Base-by-base conservation (phyloP, 1,140 invertebrate species). In the Xylocopa sonorina region DNA sequence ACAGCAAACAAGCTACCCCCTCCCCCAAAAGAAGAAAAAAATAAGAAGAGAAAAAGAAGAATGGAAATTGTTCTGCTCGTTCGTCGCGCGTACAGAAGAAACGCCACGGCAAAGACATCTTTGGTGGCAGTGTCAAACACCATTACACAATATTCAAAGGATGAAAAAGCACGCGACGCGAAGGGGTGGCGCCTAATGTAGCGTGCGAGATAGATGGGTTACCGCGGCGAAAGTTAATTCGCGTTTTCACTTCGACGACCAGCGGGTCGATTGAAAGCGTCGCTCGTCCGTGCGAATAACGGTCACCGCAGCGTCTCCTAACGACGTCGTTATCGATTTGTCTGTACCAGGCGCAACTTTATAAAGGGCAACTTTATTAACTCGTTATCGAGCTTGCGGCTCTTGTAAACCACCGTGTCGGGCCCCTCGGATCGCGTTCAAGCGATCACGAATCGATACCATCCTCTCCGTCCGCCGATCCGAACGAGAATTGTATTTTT, bases 141-240 rank as follows among this genome's bases (percentile, higher is more conserved):
- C 87, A 78, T 85, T 87, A 86, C 83, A 82, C 86, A 86, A 88
- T 87, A 87, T 86, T 88, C 83, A 87, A 82, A 82, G 84, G 79
- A 87, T 84, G 79, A 85, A 88, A 88, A 88, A 88, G 78, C 84
- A 71, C 69, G 75, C 63, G 79, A 80, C 83, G 71, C 78, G 76
- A 80, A 83, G 82, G 86, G 85, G 85, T 78, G 82, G 55, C 58
- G 60, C 66, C 84, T 88, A 88, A 88, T 88, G 87, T 88, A 88
- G 75, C 86, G 87, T 88, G 69, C 82, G 87, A 87, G 87, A 88
- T 87, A 87, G 86, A 88, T 87, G 85, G 81, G 68, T 88, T 64
- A 80, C 64, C 83, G 63, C 87, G 66, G 78, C 72, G 83, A 88
- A 87, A 87, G 85, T 88, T 88, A 83, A 88, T 88, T 88, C 87